A percentile compares a stretch with the other conserved stretches of the same genome.
phyloP scores from a whole-genome alignment of 2,113 vertebrate species.

The Hyperopisus bebe region DNA sequence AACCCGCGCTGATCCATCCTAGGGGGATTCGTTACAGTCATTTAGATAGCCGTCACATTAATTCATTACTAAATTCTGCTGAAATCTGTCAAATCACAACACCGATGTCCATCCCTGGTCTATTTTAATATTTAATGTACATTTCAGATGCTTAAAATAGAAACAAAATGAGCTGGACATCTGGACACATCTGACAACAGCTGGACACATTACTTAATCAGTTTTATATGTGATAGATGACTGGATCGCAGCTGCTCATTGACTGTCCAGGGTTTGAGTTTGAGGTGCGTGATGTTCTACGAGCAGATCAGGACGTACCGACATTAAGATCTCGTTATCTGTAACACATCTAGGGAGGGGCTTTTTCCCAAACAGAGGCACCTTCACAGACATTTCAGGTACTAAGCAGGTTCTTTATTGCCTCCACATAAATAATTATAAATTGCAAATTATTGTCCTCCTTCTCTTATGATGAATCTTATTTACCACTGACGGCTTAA shows the following conservation, averaged over 20 bases:
- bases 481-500: neutral
- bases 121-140: slow-evolving; percentile 29
- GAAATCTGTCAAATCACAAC: slow-evolving; percentile 28
- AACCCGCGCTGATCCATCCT: slow-evolving; percentile 15
- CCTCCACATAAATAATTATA: neutral
- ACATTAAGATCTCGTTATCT: neutral
- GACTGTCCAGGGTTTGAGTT: neutral
- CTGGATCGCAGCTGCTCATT: neutral
- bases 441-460: neutral
- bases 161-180: slow-evolving; percentile 15
- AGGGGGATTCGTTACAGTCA: slow-evolving; percentile 22
- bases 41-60: slow-evolving; percentile 37
- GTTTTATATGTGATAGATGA: neutral
- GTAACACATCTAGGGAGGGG: neutral
- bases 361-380: neutral
- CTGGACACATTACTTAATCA: neutral
- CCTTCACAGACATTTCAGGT: neutral
- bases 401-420: neutral
- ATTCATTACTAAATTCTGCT: slow-evolving; percentile 37
- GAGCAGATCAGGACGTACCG: neutral
- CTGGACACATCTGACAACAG: neutral
- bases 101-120: slow-evolving; percentile 36
- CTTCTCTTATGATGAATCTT: neutral
- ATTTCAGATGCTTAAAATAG: slow-evolving; percentile 19
- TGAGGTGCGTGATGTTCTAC: neutral